Evolutionary conservation across 2,113 vertebrate species (phyloP).

Genomic region (Podarcis raffonei): DNA sequence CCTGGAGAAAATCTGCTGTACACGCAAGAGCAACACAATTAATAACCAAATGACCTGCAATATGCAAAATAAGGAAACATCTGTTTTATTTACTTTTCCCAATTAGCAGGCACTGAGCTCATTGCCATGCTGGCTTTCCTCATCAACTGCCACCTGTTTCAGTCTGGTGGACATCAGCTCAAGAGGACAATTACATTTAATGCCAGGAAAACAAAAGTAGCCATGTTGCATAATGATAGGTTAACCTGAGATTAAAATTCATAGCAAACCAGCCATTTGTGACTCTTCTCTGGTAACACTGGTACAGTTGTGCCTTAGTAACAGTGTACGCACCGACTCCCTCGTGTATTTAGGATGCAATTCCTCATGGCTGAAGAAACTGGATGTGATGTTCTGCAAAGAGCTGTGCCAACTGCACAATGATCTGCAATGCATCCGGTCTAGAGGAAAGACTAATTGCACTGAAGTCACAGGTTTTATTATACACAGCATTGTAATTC

Average conservation of each 20-base stretch:
- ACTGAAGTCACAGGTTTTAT: conserved; percentile 1
- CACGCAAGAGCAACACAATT: background rate
- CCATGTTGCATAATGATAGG: background rate
- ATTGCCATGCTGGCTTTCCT: background rate
- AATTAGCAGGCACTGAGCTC: background rate
- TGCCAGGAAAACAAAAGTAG: conserved; percentile 31
- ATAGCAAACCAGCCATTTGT: conserved; percentile 5
- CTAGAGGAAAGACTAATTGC: conserved; percentile 18
- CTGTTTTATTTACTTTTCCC: background rate
- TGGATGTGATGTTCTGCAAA: background rate
- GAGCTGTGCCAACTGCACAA: background rate
- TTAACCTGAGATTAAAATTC: conserved; percentile 18
- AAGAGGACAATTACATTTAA: conserved; percentile 47
- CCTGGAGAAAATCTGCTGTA: background rate
- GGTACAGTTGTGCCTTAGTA: conserved; percentile 22
- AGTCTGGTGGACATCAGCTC: background rate
- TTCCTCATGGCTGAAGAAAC: background rate
- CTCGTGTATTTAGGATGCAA: conserved; percentile 1
- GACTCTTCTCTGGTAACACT: conserved; percentile 40
- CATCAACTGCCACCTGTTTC: background rate
- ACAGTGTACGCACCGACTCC: conserved; percentile 7
- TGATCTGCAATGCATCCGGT: conserved; percentile 1
- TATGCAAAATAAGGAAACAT: background rate
- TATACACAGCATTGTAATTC: conserved; percentile 31
- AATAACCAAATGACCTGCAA: background rate